Conservation (phyloP, 2,113 vertebrate species). For the Protobothrops flavoviridis region DNA sequence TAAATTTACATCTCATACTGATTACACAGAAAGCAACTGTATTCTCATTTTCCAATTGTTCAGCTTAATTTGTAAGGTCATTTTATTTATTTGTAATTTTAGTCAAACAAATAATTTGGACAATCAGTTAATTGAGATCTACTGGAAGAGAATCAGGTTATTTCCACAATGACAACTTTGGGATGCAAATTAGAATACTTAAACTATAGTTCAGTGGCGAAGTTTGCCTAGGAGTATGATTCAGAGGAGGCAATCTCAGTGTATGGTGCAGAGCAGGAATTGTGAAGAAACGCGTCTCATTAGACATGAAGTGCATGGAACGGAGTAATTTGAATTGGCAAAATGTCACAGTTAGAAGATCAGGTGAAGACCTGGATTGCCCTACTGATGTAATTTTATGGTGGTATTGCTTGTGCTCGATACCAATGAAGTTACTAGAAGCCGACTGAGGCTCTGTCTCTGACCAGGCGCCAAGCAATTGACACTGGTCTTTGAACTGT, state of each 20-base stretch:
- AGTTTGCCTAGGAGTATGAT: neutral
- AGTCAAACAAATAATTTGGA: neutral
- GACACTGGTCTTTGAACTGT: neutral
- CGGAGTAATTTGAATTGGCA: neutral
- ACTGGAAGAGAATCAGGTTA: neutral
- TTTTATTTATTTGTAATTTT: neutral
- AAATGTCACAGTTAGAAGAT: neutral
- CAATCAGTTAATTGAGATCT: neutral
- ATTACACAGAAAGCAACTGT: neutral
- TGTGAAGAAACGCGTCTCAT: neutral
- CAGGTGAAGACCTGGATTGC: neutral
- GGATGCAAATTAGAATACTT: neutral
- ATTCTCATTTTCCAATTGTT: neutral
- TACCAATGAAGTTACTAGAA: neutral
- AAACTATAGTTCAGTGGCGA: neutral
- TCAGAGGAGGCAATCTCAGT: neutral
- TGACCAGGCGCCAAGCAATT: neutral
- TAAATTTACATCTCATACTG: neutral
- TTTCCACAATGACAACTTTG: neutral
- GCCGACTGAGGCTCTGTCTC: neutral
- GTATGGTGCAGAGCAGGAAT: neutral
- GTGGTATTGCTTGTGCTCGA: neutral
- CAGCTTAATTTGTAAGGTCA: neutral
- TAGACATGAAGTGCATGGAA: neutral
- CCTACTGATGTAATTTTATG: neutral